phyloP scores from a whole-genome alignment of 2,113 vertebrate genomes.

The Felis chaus region DNA sequence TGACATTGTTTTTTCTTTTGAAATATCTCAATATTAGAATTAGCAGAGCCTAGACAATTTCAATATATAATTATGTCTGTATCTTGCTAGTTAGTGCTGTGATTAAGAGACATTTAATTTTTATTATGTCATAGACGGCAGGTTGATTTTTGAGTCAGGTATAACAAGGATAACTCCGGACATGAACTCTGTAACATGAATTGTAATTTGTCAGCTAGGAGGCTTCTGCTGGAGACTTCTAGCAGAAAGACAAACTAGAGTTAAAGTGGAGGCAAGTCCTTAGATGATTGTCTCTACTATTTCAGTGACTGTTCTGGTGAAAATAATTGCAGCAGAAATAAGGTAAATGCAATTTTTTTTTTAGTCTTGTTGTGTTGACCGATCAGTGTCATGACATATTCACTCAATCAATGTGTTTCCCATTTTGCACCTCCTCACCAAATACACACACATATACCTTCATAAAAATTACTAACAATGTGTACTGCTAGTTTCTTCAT shows the following conservation, averaged over 20 bases:
- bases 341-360: background rate
- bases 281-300: background rate
- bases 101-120: constrained; percentile 83
- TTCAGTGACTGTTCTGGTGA: background rate
- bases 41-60: constrained; percentile 83
- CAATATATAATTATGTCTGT: constrained; percentile 81
- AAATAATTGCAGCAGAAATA: constrained; percentile 8
- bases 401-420: background rate
- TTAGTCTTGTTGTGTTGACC: background rate
- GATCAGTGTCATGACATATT: background rate
- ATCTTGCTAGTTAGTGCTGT: constrained; percentile 79
- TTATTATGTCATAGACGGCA: constrained; percentile 78
- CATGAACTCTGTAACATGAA: constrained; percentile 31
- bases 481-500: background rate
- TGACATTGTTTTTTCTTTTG: constrained; percentile 88
- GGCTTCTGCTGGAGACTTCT: background rate
- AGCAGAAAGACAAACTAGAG: background rate
- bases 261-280: background rate
- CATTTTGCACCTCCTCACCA: background rate
- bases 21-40: constrained; percentile 90
- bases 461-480: background rate
- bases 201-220: constrained; percentile 29
- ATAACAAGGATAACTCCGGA: constrained; percentile 52
- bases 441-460: background rate
- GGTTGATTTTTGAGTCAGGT: constrained; percentile 71